Evolutionary conservation across 2,113 vertebrate genomes (phyloP).

Genomic region (Ariopsis seemanni): DNA sequence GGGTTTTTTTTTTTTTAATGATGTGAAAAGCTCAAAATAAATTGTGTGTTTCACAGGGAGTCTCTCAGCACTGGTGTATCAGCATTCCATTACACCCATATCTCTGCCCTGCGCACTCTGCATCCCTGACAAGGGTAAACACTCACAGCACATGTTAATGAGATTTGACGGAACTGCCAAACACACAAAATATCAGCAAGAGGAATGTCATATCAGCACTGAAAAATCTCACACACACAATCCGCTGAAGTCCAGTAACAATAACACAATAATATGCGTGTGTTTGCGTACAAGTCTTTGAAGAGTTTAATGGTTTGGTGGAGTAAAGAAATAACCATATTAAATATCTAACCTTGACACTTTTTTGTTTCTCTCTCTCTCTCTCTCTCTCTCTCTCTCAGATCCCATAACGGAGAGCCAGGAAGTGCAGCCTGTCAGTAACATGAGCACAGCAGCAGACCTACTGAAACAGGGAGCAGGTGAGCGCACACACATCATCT

Average conservation of each 20-base stretch:
- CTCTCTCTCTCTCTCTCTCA: slow-evolving; percentile 51
- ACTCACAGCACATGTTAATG: neutral
- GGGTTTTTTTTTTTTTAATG: neutral
- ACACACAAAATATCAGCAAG: neutral
- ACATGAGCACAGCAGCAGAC: slow-evolving; percentile 89
- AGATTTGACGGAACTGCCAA: neutral
- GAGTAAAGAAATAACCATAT: neutral
- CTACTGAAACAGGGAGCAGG: slow-evolving; percentile 89
- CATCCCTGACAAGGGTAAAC: slow-evolving; percentile 82
- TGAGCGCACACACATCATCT: slow-evolving; percentile 51
- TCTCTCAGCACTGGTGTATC: slow-evolving; percentile 87
- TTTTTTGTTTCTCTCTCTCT: neutral
- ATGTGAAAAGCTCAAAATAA: neutral
- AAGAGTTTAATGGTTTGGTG: neutral
- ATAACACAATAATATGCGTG: too few species aligned
- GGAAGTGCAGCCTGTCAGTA: slow-evolving; percentile 74
- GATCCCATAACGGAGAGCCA: slow-evolving; percentile 78
- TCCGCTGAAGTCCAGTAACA: slow-evolving; percentile 1
- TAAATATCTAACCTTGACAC: neutral
- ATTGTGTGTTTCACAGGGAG: slow-evolving; percentile 73
- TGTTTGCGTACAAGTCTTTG: neutral
- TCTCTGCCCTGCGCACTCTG: slow-evolving; percentile 84
- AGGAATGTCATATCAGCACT: neutral
- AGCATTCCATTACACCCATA: slow-evolving; percentile 88
- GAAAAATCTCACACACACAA: neutral